phyloP scores from a whole-genome alignment of 1,140 invertebrate species.

The Pygmarrhopalites habei region DNA sequence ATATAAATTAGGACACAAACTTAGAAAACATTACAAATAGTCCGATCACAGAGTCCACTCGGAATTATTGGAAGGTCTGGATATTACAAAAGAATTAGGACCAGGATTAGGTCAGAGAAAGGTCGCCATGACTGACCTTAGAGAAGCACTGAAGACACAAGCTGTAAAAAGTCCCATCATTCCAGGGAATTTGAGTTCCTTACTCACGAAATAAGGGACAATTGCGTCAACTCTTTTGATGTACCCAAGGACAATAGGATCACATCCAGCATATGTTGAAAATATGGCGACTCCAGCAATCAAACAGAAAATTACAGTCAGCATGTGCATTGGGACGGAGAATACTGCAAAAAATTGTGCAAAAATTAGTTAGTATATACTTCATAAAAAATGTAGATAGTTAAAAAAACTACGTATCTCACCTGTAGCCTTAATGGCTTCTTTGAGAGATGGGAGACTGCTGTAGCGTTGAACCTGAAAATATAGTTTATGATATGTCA shows the following conservation, averaged over 20 bases:
- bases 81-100: no score
- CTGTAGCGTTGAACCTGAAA: constrained; percentile 46
- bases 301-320: constrained; percentile 26
- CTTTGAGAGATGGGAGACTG: constrained; percentile 33
- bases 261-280: constrained; percentile 40
- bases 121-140: constrained; percentile 44
- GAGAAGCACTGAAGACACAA: constrained; percentile 36
- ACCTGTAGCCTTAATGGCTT: constrained; percentile 10
- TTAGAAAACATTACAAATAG: no score
- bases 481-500: no score
- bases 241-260: constrained; percentile 37
- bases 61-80: no score
- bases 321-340: constrained; percentile 30
- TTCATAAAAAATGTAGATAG: not conserved
- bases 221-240: constrained; percentile 41
- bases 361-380: not conserved
- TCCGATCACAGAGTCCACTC: no score
- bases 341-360: constrained; percentile 27
- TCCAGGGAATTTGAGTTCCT: constrained; percentile 36
- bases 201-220: constrained; percentile 42
- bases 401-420: not conserved
- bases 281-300: constrained; percentile 39
- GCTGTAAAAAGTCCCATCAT: constrained; percentile 35
- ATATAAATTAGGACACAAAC: not conserved
- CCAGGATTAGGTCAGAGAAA: no score